A percentile compares a stretch with the other conserved stretches of the same genome.
These are phyloP conservation scores for Parnassius mnemosyne DNA, from an alignment of 2,888 invertebrate genomes.

Conservation along the genomic window DNA sequence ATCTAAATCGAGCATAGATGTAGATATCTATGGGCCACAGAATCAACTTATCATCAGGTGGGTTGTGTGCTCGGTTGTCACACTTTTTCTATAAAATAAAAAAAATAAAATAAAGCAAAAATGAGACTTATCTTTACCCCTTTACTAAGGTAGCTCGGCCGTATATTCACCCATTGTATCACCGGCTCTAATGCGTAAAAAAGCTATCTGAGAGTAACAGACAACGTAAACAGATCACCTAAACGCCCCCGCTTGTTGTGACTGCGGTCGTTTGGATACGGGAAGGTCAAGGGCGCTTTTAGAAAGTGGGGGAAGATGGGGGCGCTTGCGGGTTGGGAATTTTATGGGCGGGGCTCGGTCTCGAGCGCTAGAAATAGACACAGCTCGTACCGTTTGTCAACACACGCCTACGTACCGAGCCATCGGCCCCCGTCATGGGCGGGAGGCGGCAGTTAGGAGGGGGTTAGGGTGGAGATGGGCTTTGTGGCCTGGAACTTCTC, in stretches of 20 bases:
- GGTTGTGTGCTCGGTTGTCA: too few relatives aligned
- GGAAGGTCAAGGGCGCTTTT: constrained; percentile 70
- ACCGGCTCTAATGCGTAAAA: too few relatives aligned
- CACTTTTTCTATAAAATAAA: too few relatives aligned
- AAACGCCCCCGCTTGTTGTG: constrained; percentile 59
- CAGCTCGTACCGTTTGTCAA: constrained; percentile 72
- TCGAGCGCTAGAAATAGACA: constrained; percentile 61
- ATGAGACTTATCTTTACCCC: too few relatives aligned
- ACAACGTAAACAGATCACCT: constrained; percentile 47
- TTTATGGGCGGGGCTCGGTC: constrained; percentile 36
- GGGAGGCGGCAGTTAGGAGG: constrained; percentile 7
- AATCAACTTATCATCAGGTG: too few relatives aligned
- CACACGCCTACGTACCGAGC: constrained; percentile 70
- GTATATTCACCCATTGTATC: too few relatives aligned
- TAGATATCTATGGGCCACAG: too few relatives aligned
- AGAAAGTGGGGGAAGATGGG: constrained; percentile 37
- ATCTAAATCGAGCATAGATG: too few relatives aligned
- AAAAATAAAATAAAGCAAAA: too few relatives aligned
- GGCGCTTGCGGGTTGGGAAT: constrained; percentile 29
- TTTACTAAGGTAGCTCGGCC: too few relatives aligned
- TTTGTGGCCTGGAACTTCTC: constrained; percentile 11
- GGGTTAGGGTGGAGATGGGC: constrained; percentile 3
- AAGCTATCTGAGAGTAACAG: constrained; percentile 25
- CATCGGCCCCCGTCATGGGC: constrained; percentile 36
- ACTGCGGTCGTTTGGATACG: constrained; percentile 77